These are phyloP conservation scores for Corythaeola cristata DNA, from an alignment of 2,113 vertebrate species.

Conservation along the genomic window DNA sequence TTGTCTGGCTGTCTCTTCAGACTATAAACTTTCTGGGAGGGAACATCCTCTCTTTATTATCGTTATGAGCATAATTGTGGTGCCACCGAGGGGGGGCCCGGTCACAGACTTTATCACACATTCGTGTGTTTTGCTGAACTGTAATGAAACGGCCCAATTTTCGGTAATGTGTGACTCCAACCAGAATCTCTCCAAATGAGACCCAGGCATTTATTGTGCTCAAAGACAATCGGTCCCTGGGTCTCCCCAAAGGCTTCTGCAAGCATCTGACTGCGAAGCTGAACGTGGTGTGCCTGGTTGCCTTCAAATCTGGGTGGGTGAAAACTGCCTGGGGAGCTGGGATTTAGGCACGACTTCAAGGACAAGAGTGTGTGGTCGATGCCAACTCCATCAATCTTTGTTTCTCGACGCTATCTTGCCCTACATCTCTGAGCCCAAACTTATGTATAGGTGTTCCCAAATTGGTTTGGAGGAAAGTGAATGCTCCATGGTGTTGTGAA, in stretches of 20 bases:
- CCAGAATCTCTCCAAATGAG: not conserved
- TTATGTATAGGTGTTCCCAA: not conserved
- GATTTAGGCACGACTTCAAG: no score
- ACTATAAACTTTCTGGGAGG: not conserved
- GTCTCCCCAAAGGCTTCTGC: not conserved
- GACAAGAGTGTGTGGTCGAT: accelerated
- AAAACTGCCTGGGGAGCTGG: not conserved
- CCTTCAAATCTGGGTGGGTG: not conserved
- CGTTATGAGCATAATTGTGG: not conserved
- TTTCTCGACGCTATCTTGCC: accelerated
- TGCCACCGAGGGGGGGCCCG: not conserved
- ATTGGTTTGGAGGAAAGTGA: not conserved
- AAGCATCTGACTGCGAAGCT: not conserved
- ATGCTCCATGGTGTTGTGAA: not conserved
- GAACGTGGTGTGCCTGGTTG: accelerated
- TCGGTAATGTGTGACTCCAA: accelerated
- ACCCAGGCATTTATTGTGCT: not conserved
- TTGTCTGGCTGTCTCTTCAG: not conserved
- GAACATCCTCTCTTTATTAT: not conserved
- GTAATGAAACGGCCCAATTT: not conserved
- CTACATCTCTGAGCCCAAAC: not conserved
- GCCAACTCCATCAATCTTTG: no score
- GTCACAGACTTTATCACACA: not conserved
- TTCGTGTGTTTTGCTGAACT: not conserved
- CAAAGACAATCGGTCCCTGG: accelerated